Conservation (phyloP, 2,113 vertebrate species). For the Apaloderma vittatum region DNA sequence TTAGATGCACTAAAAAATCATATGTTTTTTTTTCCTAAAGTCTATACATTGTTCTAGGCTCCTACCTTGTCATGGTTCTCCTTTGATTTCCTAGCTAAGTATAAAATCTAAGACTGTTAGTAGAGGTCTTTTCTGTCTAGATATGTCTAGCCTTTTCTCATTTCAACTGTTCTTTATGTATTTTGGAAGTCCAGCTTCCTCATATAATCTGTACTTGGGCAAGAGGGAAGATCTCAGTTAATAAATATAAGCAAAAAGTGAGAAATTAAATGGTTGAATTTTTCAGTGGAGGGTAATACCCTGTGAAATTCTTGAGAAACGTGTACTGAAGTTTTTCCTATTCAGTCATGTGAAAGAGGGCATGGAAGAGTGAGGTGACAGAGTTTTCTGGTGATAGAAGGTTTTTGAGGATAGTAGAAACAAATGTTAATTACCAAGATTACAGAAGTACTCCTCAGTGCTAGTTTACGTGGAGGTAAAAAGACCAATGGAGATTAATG, state of each 20-base stretch:
- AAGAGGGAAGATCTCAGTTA: background rate
- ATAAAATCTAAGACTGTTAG: background rate
- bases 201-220: background rate
- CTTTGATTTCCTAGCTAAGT: background rate
- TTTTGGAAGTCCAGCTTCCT: background rate
- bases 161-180: background rate
- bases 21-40: background rate
- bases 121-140: background rate
- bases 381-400: background rate
- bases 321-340: background rate
- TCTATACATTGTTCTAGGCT: background rate
- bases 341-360: background rate
- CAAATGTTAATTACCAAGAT: background rate
- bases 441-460: background rate
- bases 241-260: background rate
- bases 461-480: background rate
- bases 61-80: background rate
- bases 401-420: background rate
- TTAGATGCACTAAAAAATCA: background rate
- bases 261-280: background rate
- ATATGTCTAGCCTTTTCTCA: background rate
- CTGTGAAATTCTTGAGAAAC: background rate
- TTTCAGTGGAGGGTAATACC: background rate
- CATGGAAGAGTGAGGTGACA: background rate
- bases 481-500: background rate